These are phyloP conservation scores for Tetrapedia diversipes DNA, from an alignment of 2,888 invertebrate species.

Conservation along the genomic window DNA sequence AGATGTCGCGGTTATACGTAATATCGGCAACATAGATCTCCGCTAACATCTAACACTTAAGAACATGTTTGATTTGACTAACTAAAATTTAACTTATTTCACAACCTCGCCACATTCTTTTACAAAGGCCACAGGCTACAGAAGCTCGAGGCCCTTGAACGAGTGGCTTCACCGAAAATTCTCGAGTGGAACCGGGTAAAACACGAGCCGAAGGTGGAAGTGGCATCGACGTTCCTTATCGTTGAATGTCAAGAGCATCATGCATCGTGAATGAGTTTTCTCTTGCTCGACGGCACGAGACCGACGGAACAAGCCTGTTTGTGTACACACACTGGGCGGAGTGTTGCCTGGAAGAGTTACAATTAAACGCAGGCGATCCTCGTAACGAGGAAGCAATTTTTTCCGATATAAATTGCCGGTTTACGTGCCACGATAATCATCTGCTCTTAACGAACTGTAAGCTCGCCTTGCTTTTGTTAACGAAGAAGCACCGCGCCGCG, in stretches of 20 bases:
- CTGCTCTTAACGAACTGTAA: slow-evolving; percentile 29
- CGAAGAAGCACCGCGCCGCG: slow-evolving; percentile 10
- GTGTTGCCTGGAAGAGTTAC: slow-evolving; percentile 4
- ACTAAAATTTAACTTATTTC: no score
- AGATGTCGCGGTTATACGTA: no score
- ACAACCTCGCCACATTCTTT: no score
- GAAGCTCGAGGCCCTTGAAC: not conserved
- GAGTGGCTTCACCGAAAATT: not conserved
- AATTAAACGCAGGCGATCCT: slow-evolving; percentile 34
- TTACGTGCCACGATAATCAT: slow-evolving; percentile 37
- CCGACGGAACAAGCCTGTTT: not conserved
- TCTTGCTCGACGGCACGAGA: not conserved
- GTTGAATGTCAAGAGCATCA: slow-evolving; percentile 18
- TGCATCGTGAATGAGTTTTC: not conserved
- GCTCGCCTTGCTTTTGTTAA: slow-evolving; percentile 33
- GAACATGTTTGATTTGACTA: no score
- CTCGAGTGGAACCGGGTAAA: not conserved
- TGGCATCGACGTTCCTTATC: not conserved
- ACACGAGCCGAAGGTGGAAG: not conserved
- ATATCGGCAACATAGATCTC: no score
- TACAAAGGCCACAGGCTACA: no score
- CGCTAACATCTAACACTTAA: no score
- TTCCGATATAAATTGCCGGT: slow-evolving; percentile 41
- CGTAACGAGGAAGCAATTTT: slow-evolving; percentile 43
- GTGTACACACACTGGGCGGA: not conserved